Evolutionary conservation across 1,140 invertebrate genomes (phyloP).

Genomic region (Aphaenogaster ashmeadi): DNA sequence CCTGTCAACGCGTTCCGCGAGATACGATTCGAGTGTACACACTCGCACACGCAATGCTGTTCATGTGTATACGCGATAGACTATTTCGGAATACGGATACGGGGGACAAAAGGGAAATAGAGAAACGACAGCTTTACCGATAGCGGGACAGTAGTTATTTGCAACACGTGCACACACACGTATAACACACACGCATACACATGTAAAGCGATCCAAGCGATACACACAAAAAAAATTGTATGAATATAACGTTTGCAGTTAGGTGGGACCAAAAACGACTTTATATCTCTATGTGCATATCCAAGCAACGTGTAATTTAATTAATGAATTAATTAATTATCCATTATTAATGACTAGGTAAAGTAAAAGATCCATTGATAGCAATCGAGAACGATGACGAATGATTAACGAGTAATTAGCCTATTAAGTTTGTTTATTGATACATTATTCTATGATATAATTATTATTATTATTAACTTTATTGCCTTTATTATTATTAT

Average conservation of each 20-base stretch:
- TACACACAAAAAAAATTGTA: constrained; percentile 80
- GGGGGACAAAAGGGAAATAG: constrained; percentile 53
- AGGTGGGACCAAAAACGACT: constrained; percentile 88
- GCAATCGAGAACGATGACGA: constrained; percentile 84
- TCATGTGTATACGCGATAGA: constrained; percentile 83
- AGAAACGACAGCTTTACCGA: constrained; percentile 78
- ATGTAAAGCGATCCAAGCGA: constrained; percentile 77
- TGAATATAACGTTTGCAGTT: constrained; percentile 87
- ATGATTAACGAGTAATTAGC: constrained; percentile 84
- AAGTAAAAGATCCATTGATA: constrained; percentile 81
- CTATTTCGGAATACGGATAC: constrained; percentile 63
- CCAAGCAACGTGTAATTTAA: constrained; percentile 87
- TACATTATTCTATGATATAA: constrained; percentile 86
- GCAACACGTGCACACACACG: constrained; percentile 75
- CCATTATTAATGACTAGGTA: constrained; percentile 84
- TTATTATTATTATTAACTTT: constrained; percentile 85
- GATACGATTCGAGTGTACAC: constrained; percentile 41
- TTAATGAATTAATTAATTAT: constrained; percentile 86
- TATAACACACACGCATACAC: constrained; percentile 67
- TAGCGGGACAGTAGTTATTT: constrained; percentile 79
- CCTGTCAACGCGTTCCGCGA: constrained; percentile 45
- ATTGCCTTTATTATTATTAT: constrained; percentile 83
- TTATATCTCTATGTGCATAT: constrained; percentile 88
- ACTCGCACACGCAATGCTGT: constrained; percentile 59
- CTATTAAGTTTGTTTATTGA: constrained; percentile 87